phyloP scores from a whole-genome alignment of 2,113 vertebrate genomes.

The Gnathochromis pfefferi region DNA sequence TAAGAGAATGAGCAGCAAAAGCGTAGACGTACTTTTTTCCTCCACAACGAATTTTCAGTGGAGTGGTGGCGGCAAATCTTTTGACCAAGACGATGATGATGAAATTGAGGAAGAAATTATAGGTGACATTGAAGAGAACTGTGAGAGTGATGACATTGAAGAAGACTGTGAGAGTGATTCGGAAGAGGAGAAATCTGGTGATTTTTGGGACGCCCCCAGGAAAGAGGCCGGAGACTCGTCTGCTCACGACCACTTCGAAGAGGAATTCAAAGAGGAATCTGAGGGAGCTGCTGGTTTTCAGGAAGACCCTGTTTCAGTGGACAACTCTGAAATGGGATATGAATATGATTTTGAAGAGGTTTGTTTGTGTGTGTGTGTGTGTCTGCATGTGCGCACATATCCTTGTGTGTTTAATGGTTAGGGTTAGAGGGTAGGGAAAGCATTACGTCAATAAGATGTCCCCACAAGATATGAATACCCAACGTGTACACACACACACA shows the following conservation, averaged over 20 bases:
- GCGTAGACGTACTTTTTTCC: accelerated
- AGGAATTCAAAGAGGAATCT: background rate
- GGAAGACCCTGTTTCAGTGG: background rate
- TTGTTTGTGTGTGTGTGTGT: background rate
- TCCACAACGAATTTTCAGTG: accelerated
- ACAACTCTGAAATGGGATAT: background rate
- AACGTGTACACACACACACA: background rate
- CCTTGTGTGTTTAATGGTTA: background rate
- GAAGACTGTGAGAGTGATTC: background rate
- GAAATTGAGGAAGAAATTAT: background rate
- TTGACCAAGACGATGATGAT: background rate
- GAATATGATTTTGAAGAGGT: background rate
- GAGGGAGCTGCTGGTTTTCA: background rate
- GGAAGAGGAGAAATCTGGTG: background rate
- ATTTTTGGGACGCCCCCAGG: accelerated
- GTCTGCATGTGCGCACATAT: accelerated
- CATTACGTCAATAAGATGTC: background rate
- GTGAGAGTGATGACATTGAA: background rate
- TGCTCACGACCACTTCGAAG: background rate
- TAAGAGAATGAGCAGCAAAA: background rate
- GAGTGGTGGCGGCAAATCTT: background rate
- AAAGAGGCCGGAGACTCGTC: background rate
- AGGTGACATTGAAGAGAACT: background rate
- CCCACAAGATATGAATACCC: background rate
- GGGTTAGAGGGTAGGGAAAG: background rate